These are phyloP conservation scores for Ceryle rudis DNA, from an alignment of 2,797 vertebrate species.

Conservation along the genomic window DNA sequence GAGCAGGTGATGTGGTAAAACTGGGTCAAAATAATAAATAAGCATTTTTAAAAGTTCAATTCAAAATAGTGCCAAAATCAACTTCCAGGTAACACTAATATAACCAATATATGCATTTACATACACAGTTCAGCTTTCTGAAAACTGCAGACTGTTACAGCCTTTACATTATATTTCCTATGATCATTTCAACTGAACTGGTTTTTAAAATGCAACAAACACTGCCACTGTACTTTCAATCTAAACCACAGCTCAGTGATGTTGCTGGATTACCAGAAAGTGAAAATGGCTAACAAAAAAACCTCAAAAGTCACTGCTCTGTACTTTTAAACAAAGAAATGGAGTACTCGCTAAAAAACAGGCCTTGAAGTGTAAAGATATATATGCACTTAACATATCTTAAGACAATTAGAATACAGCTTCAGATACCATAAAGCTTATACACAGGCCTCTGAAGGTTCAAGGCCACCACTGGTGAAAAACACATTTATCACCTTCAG, in stretches of 20 bases:
- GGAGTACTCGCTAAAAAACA: background rate
- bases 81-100: background rate
- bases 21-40: background rate
- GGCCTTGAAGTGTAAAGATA: background rate
- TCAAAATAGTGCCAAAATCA: background rate
- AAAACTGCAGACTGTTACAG: background rate
- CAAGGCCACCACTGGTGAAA: background rate
- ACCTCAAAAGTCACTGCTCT: background rate
- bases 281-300: background rate
- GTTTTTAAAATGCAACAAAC: background rate
- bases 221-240: background rate
- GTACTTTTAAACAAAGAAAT: background rate
- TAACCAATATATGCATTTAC: background rate
- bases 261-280: background rate
- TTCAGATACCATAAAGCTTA: background rate
- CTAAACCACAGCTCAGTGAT: background rate
- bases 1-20: background rate
- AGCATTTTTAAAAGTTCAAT: background rate
- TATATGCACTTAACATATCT: background rate
- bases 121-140: background rate
- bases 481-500: background rate
- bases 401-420: background rate
- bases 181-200: background rate
- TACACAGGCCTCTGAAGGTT: background rate
- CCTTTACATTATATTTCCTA: background rate